Percentiles rank a stretch among this genome's conserved stretches.
Evolutionary conservation across 2,113 vertebrate species (phyloP).

Genomic region (Ophthalmolycus amberensis): DNA sequence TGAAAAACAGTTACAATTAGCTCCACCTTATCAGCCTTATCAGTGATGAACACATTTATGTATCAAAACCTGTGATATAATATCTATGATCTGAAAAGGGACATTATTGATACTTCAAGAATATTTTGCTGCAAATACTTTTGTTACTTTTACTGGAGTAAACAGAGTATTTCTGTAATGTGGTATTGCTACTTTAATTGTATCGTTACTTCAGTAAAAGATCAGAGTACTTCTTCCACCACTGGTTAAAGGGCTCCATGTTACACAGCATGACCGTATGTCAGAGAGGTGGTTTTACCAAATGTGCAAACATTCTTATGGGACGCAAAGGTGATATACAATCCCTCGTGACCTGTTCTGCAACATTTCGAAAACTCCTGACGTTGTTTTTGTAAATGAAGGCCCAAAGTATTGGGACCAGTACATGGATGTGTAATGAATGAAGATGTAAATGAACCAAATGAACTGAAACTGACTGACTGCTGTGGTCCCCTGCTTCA

Average conservation of each 20-base stretch:
- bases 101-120: background rate
- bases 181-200: background rate
- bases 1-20: background rate
- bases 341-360: background rate
- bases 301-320: background rate
- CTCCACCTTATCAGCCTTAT: background rate
- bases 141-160: background rate
- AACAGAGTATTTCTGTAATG: background rate
- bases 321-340: background rate
- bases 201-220: background rate
- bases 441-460: background rate
- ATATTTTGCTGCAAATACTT: background rate
- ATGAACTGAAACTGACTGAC: background rate
- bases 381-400: background rate
- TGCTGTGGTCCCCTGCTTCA: background rate
- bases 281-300: background rate
- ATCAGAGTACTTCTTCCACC: background rate
- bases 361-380: background rate
- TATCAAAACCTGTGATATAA: background rate
- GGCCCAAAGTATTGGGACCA: background rate
- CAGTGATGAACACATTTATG: background rate
- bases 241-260: background rate
- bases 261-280: background rate
- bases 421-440: background rate
- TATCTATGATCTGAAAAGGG: background rate